A percentile compares a stretch with the other conserved stretches of the same genome.
These are phyloP conservation scores for Petrocephalus zakoni DNA, from an alignment of 2,113 vertebrate species.

Conservation along the genomic window DNA sequence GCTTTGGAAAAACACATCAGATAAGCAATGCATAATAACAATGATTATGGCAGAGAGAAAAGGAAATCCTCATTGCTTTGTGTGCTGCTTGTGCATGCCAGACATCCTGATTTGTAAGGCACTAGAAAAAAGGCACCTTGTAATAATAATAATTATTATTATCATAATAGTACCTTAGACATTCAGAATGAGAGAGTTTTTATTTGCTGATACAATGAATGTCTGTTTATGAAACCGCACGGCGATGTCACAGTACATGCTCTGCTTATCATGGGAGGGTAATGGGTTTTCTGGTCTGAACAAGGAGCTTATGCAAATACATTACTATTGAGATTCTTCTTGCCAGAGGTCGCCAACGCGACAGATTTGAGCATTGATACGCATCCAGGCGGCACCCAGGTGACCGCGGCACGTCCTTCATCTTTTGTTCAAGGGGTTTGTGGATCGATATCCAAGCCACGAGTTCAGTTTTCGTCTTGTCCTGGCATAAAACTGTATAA, in stretches of 20 bases:
- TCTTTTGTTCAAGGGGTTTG: conserved; percentile 33
- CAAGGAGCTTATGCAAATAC: conserved; percentile 59
- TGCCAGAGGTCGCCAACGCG: conserved; percentile 63
- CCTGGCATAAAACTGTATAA: background rate
- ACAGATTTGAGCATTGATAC: conserved; percentile 63
- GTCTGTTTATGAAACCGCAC: conserved; percentile 18
- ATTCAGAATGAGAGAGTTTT: conserved; percentile 7
- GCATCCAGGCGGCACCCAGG: conserved; percentile 51
- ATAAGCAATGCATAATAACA: background rate
- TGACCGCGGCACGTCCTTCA: conserved; percentile 30
- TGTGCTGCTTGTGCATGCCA: background rate
- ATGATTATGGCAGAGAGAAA: background rate
- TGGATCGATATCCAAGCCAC: conserved; percentile 44
- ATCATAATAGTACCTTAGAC: background rate
- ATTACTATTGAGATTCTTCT: conserved; percentile 70
- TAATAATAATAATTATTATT: background rate
- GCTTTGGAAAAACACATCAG: background rate
- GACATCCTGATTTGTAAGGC: background rate
- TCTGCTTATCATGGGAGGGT: conserved; percentile 50
- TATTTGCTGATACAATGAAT: conserved; percentile 43
- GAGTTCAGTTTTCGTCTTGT: background rate
- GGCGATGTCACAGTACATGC: background rate
- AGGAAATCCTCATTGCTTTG: background rate
- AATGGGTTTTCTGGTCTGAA: conserved; percentile 52
- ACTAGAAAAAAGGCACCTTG: background rate